phyloP scores from a whole-genome alignment of 2,797 vertebrate species.

The Delichon dasypus region DNA sequence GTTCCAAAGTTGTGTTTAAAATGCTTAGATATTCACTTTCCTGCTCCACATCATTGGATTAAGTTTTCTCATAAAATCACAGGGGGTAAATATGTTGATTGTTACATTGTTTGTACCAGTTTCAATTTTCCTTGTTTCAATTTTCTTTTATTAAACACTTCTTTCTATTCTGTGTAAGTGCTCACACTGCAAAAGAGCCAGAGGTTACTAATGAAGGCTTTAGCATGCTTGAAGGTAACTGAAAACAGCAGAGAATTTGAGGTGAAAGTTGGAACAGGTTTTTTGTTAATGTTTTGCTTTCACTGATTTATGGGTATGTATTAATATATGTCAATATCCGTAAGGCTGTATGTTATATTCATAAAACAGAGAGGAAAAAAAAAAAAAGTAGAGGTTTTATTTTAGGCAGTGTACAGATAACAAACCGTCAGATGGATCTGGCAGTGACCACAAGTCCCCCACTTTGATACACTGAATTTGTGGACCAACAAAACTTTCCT shows the following conservation, averaged over 20 bases:
- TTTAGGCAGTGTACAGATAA: neutral
- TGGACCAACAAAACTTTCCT: neutral
- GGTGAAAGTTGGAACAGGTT: neutral
- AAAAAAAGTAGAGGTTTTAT: neutral
- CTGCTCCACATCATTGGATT: neutral
- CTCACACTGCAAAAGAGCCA: neutral
- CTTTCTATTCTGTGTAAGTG: neutral
- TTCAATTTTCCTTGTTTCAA: neutral
- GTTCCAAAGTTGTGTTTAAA: neutral
- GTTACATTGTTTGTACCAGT: fast-evolving
- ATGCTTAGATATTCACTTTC: neutral
- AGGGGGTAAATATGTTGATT: neutral
- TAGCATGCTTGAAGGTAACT: neutral
- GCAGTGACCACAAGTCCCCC: neutral
- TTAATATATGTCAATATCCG: neutral
- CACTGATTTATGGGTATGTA: neutral
- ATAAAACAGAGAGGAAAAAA: neutral
- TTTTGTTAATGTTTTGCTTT: neutral
- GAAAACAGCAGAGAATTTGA: neutral
- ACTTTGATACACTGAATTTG: neutral
- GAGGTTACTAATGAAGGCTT: neutral
- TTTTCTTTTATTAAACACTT: neutral
- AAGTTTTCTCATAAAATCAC: neutral
- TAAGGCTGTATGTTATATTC: neutral
- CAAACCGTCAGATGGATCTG: neutral